Evolutionary conservation across 2,888 invertebrate species (phyloP), one percentile per base, ranked within the genome.

Genomic region (Rhabditophanes sp.): DNA sequence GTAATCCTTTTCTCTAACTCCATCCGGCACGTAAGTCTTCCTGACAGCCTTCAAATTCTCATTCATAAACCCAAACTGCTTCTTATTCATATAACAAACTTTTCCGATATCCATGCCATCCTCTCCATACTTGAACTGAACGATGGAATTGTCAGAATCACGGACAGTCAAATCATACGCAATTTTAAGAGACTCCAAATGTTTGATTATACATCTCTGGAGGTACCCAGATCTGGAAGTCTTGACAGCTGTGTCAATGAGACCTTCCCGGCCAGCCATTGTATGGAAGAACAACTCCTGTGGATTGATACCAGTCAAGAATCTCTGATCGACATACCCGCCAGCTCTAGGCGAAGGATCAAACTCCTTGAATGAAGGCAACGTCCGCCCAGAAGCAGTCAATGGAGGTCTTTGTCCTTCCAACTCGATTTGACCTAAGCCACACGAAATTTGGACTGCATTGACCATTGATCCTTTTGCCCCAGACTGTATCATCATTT

Each of bases 201-300:
- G 88, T 68, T 99, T 99, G 37, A 96, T 82, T 6, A 99, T 72
- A 69, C 96, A 96, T 44, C 90, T 74, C 68, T 93, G 88, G 35
- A 99, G 72, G 67, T 99, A 99, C 51, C 99, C 99, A 53, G 88
- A 88, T 42, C 90, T 76, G 70, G 87, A 88, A 1, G 96, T 99
- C 72, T 99, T 99, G 0, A 96, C 93, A 45, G 96, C 96, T 3
- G 96, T 99, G 76, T 99, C 96, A 56, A 99, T 84, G 34, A 99
- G 75, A 73, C 96, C 84, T 75, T 96, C 96, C 68, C 96, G 76
- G 35, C 96, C 96, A 34, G 96, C 96, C 93, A 99, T 99, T 64
- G 93, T 93, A 74, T 99, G 93, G 70, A 90, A 93, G 71, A 88
- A 96, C 66, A 88, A 88, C 64, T 96, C 93, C 68, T 87, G 88